Base-by-base conservation (phyloP, 2,113 vertebrate genomes). In the Symphodus melops region DNA sequence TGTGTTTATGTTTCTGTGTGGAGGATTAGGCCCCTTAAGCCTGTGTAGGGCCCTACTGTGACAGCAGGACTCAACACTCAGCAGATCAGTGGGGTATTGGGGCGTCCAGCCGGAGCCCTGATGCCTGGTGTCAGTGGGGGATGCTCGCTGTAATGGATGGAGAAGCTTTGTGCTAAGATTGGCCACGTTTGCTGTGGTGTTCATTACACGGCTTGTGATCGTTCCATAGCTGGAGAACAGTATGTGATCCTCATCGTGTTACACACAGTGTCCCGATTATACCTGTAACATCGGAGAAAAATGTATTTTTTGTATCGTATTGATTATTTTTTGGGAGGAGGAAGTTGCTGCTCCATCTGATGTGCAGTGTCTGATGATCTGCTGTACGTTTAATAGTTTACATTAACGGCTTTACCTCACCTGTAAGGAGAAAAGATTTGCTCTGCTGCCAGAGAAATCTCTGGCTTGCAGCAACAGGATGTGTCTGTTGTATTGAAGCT, bases 111-210 rank as follows among this genome's bases (percentile, higher is more conserved):
- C 59, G 17, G 55, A 68, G 79, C 74, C 71, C 69, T 44, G 78
- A 70, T 65, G 77, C 61, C 71, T 65, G 2, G 33, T 64, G 72
- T 66, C 79, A 36, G 65, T 57, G 60, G 71, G 54, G 20, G 72
- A 61, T 62, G 67, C 67, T 82, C 70, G 66, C 80, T 83, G 86
- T 83, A 78, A 84, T 81, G 77, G 80, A 84, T 37, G 63, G 56
- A 46, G 57, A 76, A 51, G 81, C 64, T 19, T 11, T 63, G 81
- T 80, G 85, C 86, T 85, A 85, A 85, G 68, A 79, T 36, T 48
- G 83, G 82, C 84, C 67, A 33, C 69, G 41, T 80, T 79, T 83
- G 89, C 52, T 16, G 79, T 16, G 88, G 88, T 91, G 88, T 89
- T 82, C 52, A 69, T 89, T 91, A 74, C 86, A 86, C 59, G 57